Percentiles rank a stretch among this genome's conserved stretches.
Evolutionary conservation across 2,113 vertebrate species (phyloP).

Genomic region (Perognathus longimembris): DNA sequence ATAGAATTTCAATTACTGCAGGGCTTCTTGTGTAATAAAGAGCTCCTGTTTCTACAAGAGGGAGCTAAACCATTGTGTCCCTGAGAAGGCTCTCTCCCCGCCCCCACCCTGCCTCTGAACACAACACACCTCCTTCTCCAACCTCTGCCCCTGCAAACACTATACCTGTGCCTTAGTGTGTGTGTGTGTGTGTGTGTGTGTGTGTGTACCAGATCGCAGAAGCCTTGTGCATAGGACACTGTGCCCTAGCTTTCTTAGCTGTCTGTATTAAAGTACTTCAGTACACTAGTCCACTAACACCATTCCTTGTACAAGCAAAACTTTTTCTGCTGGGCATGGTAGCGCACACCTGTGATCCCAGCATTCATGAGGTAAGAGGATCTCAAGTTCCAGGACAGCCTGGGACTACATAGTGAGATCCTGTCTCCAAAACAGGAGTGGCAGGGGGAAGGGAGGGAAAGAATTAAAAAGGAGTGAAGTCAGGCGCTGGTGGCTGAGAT

Average conservation of each 20-base stretch:
- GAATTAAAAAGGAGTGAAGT: too few relatives aligned
- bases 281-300: neutral
- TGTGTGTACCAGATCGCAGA: neutral
- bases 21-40: constrained; percentile 45
- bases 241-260: neutral
- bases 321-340: neutral
- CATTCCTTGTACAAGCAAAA: neutral
- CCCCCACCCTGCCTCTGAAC: neutral
- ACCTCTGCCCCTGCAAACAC: neutral
- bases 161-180: neutral
- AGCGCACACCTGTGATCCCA: neutral
- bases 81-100: neutral
- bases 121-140: neutral
- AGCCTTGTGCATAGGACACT: neutral
- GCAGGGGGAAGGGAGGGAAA: too few relatives aligned
- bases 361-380: neutral
- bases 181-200: neutral
- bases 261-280: constrained; percentile 8
- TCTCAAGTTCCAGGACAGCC: neutral
- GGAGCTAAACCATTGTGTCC: neutral
- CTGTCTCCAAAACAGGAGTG: neutral
- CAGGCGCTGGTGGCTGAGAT: too few relatives aligned
- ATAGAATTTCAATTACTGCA: constrained; percentile 72
- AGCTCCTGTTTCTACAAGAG: constrained; percentile 57
- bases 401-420: neutral